Conservation (phyloP, 2,888 invertebrate species). For the Caenorhabditis sulstoni region DNA sequence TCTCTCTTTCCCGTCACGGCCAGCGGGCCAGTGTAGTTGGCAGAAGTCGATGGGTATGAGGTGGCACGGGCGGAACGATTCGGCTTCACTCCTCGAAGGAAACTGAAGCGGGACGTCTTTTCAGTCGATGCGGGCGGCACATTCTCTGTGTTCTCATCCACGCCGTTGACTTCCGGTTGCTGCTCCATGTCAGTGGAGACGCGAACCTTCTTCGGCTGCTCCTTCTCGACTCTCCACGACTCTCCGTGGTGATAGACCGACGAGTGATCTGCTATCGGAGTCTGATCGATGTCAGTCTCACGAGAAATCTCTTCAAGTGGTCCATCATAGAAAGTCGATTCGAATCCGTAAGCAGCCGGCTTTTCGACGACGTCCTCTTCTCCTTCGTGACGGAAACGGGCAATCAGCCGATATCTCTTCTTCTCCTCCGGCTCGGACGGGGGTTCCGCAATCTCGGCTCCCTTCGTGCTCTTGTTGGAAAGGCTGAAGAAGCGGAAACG, state of each 20-base stretch:
- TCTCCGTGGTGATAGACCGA: conserved; percentile 49
- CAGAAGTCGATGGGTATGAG: conserved; percentile 31
- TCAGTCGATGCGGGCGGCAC: conserved; percentile 12
- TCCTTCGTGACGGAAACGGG: conserved; percentile 64
- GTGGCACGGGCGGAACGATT: conserved; percentile 7
- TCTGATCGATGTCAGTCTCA: conserved; percentile 37
- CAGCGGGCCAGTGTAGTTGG: conserved; percentile 42
- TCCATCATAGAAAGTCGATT: conserved; percentile 55
- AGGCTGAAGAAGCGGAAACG: conserved; percentile 32
- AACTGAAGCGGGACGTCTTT: conserved; percentile 25
- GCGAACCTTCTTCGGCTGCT: conserved; percentile 17
- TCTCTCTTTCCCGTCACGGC: conserved; percentile 29
- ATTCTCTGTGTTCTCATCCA: conserved; percentile 11
- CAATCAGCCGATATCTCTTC: conserved; percentile 33
- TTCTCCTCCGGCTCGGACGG: background rate
- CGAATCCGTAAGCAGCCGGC: conserved; percentile 50
- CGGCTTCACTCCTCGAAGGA: conserved; percentile 24
- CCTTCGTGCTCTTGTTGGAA: conserved; percentile 29
- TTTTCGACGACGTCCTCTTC: conserved; percentile 63
- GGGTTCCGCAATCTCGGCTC: background rate
- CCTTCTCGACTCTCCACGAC: conserved; percentile 26
- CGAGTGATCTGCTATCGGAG: conserved; percentile 34
- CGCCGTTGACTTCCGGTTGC: conserved; percentile 10
- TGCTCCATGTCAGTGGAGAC: conserved; percentile 4
- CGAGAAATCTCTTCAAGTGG: conserved; percentile 46